Evolutionary conservation across 2,113 vertebrate species (phyloP).

Genomic region (Anolis carolinensis): DNA sequence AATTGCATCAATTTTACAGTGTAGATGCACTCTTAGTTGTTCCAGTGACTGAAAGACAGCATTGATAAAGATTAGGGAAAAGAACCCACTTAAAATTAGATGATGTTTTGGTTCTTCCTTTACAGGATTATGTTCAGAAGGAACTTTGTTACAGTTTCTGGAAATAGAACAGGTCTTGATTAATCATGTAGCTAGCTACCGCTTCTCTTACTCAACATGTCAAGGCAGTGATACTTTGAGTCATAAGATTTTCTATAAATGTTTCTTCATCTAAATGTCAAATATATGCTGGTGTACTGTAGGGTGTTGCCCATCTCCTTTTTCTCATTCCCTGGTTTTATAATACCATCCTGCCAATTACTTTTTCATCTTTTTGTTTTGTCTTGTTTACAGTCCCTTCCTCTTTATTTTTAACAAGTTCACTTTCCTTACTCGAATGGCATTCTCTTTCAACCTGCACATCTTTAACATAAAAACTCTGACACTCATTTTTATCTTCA

Average conservation of each 20-base stretch:
- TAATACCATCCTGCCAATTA: not conserved
- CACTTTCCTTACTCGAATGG: not conserved
- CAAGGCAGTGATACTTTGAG: not conserved
- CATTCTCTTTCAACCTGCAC: not conserved
- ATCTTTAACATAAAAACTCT: conserved; percentile 10
- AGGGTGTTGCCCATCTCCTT: too few species aligned
- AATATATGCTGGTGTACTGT: not conserved
- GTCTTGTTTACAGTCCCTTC: not conserved
- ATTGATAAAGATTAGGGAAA: too few species aligned
- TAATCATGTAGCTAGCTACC: too few species aligned
- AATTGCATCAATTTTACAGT: too few species aligned
- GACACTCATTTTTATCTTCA: conserved; percentile 10
- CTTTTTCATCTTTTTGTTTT: not conserved
- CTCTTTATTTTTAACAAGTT: not conserved
- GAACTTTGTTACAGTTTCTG: too few species aligned
- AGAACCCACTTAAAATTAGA: too few species aligned
- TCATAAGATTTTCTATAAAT: not conserved
- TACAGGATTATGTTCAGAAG: too few species aligned
- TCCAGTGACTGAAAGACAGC: too few species aligned
- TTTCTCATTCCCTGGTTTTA: not conserved
- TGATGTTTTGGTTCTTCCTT: too few species aligned
- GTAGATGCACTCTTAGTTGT: too few species aligned
- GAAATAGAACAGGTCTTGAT: too few species aligned
- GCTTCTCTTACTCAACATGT: not conserved
- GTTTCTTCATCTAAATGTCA: not conserved